phyloP scores from a whole-genome alignment of 53 echinoderm and acorn worm genomes.

The Mesocentrotus franciscanus region DNA sequence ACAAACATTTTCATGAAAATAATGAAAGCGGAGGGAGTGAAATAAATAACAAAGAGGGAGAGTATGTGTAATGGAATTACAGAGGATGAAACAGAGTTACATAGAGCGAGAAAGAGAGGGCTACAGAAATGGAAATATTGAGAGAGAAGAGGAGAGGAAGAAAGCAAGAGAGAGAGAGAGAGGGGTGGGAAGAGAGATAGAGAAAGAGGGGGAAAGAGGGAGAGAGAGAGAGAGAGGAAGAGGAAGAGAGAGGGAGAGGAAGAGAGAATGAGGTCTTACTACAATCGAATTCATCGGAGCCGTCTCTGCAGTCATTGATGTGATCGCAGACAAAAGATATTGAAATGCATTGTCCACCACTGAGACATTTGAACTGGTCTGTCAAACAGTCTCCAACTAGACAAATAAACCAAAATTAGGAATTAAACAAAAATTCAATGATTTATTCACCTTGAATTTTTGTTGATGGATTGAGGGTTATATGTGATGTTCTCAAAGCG shows the following conservation, averaged over 20 bases:
- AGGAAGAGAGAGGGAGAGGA: not conserved
- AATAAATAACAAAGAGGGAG: not conserved
- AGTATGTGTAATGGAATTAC: not conserved
- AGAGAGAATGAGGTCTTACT: slow-evolving; percentile 57
- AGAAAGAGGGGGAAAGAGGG: not conserved
- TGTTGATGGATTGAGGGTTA: too few species aligned
- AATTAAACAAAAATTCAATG: not conserved
- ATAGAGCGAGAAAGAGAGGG: not conserved
- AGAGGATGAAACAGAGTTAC: not conserved
- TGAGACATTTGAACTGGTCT: slow-evolving; percentile 37
- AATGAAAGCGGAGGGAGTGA: not conserved
- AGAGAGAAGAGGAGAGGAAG: too few species aligned
- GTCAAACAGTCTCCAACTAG: not conserved
- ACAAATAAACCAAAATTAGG: not conserved
- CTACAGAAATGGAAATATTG: too few species aligned
- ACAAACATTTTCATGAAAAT: not conserved
- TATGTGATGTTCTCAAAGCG: too few species aligned
- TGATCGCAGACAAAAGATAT: slow-evolving; percentile 79
- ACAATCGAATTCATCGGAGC: slow-evolving; percentile 79
- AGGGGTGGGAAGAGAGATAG: too few species aligned
- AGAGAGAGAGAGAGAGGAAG: not conserved
- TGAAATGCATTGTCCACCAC: slow-evolving; percentile 62
- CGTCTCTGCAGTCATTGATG: slow-evolving; percentile 69
- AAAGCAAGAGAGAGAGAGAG: too few species aligned
- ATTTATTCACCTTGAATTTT: too few species aligned